phyloP scores from a whole-genome alignment of 2,797 vertebrate genomes.

The Coilia nasus region DNA sequence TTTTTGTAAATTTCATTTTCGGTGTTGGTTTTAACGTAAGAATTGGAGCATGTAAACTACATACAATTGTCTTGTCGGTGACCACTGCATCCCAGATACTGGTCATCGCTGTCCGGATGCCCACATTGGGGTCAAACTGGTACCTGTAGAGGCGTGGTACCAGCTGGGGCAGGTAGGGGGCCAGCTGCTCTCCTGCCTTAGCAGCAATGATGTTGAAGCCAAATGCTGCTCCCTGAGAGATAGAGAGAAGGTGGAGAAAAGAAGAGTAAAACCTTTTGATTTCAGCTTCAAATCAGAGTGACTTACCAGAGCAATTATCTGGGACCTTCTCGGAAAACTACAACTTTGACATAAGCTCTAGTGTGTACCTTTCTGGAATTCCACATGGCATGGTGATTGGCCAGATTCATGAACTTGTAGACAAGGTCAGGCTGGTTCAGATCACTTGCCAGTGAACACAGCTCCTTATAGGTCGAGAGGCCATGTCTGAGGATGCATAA shows the following conservation, averaged over 20 bases:
- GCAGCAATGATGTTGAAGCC: slow-evolving; percentile 96
- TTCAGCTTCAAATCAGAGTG: background rate
- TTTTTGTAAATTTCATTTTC: background rate
- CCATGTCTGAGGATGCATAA: slow-evolving; percentile 80
- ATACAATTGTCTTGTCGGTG: slow-evolving; percentile 88
- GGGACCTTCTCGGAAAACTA: background rate
- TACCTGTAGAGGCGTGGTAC: slow-evolving; percentile 96
- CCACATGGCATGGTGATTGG: slow-evolving; percentile 99
- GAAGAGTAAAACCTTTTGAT: background rate
- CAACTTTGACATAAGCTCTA: background rate
- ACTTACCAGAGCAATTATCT: background rate
- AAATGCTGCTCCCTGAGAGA: slow-evolving; percentile 91
- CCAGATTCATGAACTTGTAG: slow-evolving; percentile 99
- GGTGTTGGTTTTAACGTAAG: background rate
- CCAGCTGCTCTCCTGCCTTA: slow-evolving; percentile 93
- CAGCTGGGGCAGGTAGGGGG: slow-evolving; percentile 90
- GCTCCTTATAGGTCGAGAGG: slow-evolving; percentile 96
- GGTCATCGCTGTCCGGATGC: slow-evolving; percentile 96
- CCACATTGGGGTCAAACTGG: slow-evolving; percentile 96
- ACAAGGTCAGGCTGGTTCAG: slow-evolving; percentile 97
- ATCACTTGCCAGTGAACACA: slow-evolving; percentile 96
- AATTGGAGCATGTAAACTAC: slow-evolving; percentile 44
- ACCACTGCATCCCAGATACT: slow-evolving; percentile 98
- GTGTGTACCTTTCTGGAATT: slow-evolving; percentile 93
- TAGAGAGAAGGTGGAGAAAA: background rate